Base-by-base conservation (phyloP, 1,140 invertebrate genomes). In the Telenomus remus region DNA sequence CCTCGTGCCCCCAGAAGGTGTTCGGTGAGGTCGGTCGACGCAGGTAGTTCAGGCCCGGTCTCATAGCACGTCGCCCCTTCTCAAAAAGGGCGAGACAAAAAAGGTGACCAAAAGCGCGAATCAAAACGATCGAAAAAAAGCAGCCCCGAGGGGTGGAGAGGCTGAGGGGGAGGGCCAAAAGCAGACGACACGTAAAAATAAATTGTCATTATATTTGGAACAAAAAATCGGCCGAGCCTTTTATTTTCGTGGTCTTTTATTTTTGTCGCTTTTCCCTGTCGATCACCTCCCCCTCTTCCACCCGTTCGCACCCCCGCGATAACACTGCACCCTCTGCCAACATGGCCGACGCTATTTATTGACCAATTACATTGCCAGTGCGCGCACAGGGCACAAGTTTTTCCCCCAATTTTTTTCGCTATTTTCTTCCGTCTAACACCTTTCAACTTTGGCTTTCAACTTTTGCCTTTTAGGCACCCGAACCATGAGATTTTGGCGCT, bases 271-370 rank as follows among this genome's bases (percentile, higher is more conserved):
- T 27, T 27, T 27, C 19, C 19, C 19, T 27, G 19, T 27, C 19
- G 19, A 27, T 27, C 15, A 16, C n/a, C 14, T 6, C 42, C 19
- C 37, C 59, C 53, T 43, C 51, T 27, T 27, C 9, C 16, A 11
- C n/a, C 14, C 19, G 14, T 14, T 59, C 48, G 42, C 65, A 60
- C 78, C 78, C 80, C 73, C 79, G 63, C 63, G 51, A 60, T 53
- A 55, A 63, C 47, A 65, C 79, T 84, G 83, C 83, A 84, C 84
- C 82, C 81, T 80, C 80, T 79, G 82, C 82, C 86, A 86, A 86
- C 78, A 86, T 87, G 86, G 86, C 86, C 84, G 84, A 81, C 84
- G 71, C 19, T 81, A 84, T 79, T 80, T 80, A 82, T 86, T 84
- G 84, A 87, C 82, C 78, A 83, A 81, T 84, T 83, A 82, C 80